Base-by-base conservation (phyloP, 2,797 vertebrate genomes). In the Capromys pilorides region DNA sequence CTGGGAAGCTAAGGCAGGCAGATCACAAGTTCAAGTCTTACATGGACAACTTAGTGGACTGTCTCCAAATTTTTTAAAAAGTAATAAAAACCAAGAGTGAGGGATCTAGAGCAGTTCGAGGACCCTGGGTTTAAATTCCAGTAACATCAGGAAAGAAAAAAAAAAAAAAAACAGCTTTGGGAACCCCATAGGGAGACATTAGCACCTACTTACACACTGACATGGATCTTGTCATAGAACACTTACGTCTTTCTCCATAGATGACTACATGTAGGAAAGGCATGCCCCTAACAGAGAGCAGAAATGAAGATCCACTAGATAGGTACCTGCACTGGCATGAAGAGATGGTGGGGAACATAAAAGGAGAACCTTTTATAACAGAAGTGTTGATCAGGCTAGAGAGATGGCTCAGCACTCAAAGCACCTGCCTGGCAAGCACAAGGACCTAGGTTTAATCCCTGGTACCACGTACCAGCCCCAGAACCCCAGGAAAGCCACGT, bases 171-270 rank as follows among this genome's bases (percentile, higher is more conserved):
- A 73, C 82, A 75, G 57, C 75, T 96, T 94, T 51, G 33, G 59
- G 33, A 78, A n/a, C 64, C 41, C 79, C 45, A 92, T 24, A 83
- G 88, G 41, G 41, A 94, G 36, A 26, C 73, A 90, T 80, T 54
- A 88, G 93, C 51, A 94, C 28, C 83, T 90, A 73, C 19, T 75
- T 79, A 86, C 14, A 92, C 45, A 83, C 11, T 51, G 80, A 45
- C 36, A 39, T 73, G 57, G 62, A 89, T 36, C 82, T 62, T 83
- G 41, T 62, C 75, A 64, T 64, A 64, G 86, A 51, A 90, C 66
- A 88, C 62, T 67, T 81, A 88, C 28, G 57, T 31, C 67, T 28
- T 4, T 67, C 28, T 3, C 41, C 31, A 82, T n/a, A 36, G 54
- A 31, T 86, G 54, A 91, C 77, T 39, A 95, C 22, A 61, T 39